Percentiles rank a stretch among this genome's conserved stretches.
These are phyloP conservation scores for Melanotaenia nigrans DNA, from an alignment of 2,797 vertebrate species.

Conservation along the genomic window DNA sequence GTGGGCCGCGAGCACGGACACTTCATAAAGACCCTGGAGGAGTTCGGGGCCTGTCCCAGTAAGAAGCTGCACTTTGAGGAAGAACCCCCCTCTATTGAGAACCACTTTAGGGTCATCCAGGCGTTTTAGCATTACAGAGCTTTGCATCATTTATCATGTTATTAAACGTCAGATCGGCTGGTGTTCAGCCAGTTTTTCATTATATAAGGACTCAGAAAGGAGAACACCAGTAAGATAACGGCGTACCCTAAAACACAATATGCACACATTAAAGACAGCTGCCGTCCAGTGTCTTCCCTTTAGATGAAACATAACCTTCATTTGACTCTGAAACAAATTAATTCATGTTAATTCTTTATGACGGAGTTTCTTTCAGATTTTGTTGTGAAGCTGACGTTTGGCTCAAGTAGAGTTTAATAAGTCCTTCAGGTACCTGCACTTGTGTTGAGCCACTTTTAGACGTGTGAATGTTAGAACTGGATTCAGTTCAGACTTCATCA, in stretches of 20 bases:
- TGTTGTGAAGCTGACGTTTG: not conserved
- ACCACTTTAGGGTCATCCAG: constrained; percentile 95
- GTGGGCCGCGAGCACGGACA: constrained; percentile 92
- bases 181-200: constrained; percentile 29
- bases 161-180: constrained; percentile 22
- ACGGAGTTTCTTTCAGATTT: not conserved
- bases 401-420: constrained; percentile 15
- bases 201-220: constrained; percentile 36
- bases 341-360: not conserved
- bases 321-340: not conserved
- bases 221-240: constrained; percentile 9
- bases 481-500: not conserved
- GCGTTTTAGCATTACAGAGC: constrained; percentile 65
- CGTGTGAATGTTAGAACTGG: constrained; percentile 34
- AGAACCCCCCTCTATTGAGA: constrained; percentile 90
- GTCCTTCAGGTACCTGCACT: constrained; percentile 21
- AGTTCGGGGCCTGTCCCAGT: constrained; percentile 85
- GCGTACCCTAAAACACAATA: not conserved
- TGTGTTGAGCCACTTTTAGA: constrained; percentile 23
- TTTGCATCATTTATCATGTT: constrained; percentile 12
- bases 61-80: constrained; percentile 92
- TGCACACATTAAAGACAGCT: not conserved
- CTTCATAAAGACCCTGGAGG: constrained; percentile 90
- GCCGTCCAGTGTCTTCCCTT: not conserved
- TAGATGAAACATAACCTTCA: not conserved